phyloP scores from a whole-genome alignment of 2,888 invertebrate species.

The Steinernema carpocapsae region DNA sequence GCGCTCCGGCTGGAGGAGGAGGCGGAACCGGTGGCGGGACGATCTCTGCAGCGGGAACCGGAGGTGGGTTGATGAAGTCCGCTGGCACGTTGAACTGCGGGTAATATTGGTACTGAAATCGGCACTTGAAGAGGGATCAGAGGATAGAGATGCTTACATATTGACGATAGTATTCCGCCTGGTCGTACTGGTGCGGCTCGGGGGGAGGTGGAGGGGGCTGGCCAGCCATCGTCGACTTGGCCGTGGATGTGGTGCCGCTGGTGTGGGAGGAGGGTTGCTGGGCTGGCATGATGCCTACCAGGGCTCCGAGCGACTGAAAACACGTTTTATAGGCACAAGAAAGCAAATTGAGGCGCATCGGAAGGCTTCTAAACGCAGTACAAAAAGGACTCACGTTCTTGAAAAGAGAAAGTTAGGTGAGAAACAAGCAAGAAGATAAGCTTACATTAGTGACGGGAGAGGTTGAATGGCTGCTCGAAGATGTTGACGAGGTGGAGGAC shows the following conservation, averaged over 20 bases:
- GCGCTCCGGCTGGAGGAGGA: background rate
- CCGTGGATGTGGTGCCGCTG: background rate
- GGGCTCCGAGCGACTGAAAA: slow-evolving; percentile 20
- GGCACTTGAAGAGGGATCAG: too few species aligned
- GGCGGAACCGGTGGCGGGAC: background rate
- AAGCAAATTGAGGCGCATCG: background rate
- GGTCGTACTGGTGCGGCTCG: background rate
- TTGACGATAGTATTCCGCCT: slow-evolving; percentile 3
- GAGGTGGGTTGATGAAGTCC: background rate
- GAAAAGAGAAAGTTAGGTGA: background rate
- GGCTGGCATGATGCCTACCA: slow-evolving; percentile 13
- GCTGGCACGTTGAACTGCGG: background rate
- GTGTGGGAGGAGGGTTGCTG: background rate
- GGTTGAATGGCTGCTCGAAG: background rate
- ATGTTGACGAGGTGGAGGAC: slow-evolving; percentile 11
- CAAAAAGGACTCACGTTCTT: background rate
- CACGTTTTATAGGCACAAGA: background rate
- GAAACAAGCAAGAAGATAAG: background rate
- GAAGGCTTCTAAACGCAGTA: background rate
- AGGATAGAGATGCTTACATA: background rate
- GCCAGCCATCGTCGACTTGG: background rate
- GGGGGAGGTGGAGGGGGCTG: slow-evolving; percentile 18
- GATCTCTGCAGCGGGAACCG: background rate
- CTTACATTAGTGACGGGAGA: slow-evolving; percentile 8
- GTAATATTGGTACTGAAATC: slow-evolving; percentile 5